phyloP scores from a whole-genome alignment of 2,113 vertebrate genomes.

The Datnioides undecimradiatus region DNA sequence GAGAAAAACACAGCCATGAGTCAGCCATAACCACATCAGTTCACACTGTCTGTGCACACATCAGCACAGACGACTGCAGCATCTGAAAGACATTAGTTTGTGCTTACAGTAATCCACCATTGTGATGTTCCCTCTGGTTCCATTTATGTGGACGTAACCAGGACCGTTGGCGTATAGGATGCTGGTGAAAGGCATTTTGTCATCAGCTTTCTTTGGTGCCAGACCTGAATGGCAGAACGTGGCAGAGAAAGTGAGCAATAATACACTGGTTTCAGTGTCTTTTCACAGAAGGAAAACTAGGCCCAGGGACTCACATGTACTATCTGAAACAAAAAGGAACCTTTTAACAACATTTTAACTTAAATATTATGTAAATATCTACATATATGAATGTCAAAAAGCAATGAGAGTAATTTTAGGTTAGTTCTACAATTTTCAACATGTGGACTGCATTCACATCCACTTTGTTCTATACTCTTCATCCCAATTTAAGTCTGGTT shows the following conservation, averaged over 20 bases:
- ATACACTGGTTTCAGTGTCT: not conserved
- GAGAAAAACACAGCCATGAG: slow-evolving; percentile 48
- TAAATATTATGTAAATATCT: not conserved
- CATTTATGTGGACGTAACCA: slow-evolving; percentile 85
- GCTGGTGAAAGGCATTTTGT: slow-evolving; percentile 86
- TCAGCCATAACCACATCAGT: slow-evolving; percentile 58
- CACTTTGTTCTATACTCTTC: not conserved
- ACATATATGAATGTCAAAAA: not conserved
- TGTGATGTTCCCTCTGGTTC: slow-evolving; percentile 85
- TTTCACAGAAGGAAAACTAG: not conserved
- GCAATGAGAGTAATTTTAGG: not conserved
- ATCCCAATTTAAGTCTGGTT: not conserved
- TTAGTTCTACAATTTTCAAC: not conserved
- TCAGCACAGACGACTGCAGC: slow-evolving; percentile 37
- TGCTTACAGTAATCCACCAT: slow-evolving; percentile 85
- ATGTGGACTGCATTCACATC: not conserved
- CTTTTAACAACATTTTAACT: not conserved
- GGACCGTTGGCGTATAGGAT: slow-evolving; percentile 88
- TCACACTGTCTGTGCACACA: slow-evolving; percentile 38
- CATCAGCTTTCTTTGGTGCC: slow-evolving; percentile 82
- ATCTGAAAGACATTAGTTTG: slow-evolving; percentile 73
- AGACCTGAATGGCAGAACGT: slow-evolving; percentile 76
- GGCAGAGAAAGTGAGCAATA: not conserved
- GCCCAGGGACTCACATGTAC: not conserved
- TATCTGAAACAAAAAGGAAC: not conserved